Conservation (phyloP, 1,140 invertebrate species). For the Phortica variegata region DNA sequence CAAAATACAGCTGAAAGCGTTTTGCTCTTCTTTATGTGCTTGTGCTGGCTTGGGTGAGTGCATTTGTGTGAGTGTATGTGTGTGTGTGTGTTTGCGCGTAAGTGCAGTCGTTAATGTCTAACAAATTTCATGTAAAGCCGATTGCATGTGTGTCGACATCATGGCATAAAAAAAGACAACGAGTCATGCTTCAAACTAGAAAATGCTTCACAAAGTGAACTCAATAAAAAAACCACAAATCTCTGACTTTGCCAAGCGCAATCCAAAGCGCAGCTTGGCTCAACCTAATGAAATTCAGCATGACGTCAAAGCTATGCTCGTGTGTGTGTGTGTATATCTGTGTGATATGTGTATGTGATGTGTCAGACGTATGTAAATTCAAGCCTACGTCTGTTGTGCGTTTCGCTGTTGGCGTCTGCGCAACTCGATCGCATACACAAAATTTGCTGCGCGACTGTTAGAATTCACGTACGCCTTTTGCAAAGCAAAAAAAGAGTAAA, state of each 20-base stretch:
- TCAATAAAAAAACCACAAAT: conserved; percentile 3
- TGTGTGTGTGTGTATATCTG: too few species aligned
- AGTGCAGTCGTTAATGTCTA: conserved; percentile 9
- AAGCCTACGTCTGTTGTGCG: too few species aligned
- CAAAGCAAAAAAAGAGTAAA: too few species aligned
- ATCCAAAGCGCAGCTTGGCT: too few species aligned
- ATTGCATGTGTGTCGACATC: not conserved
- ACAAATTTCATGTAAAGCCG: conserved; percentile 22
- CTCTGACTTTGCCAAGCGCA: not conserved
- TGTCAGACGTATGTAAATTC: too few species aligned
- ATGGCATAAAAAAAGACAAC: too few species aligned
- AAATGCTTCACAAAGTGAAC: conserved; percentile 15
- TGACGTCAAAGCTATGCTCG: conserved; percentile 12
- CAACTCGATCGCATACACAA: too few species aligned
- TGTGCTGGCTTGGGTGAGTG: too few species aligned
- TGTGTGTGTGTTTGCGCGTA: not conserved
- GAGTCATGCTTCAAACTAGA: conserved; percentile 11
- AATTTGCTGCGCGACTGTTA: too few species aligned
- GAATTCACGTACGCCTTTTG: too few species aligned
- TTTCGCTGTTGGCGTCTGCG: too few species aligned
- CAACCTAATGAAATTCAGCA: conserved; percentile 24
- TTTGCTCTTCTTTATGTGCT: not conserved
- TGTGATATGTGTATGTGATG: too few species aligned
- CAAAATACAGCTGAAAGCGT: conserved; percentile 15
- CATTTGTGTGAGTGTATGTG: not conserved